Conservation (phyloP, 2,797 vertebrate species). For the Helicolenus hilgendorfi region DNA sequence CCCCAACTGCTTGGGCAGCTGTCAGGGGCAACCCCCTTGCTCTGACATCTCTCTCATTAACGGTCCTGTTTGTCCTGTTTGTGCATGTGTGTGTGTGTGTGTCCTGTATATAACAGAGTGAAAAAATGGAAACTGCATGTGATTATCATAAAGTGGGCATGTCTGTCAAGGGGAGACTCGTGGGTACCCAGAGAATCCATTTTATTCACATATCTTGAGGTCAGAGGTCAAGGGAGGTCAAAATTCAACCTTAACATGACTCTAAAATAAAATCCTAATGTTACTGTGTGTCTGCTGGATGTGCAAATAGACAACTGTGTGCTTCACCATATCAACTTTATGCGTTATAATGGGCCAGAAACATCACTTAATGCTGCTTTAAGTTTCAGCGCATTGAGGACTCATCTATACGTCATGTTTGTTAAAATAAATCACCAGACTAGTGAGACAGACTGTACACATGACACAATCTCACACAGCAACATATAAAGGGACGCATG, state of each 20-base stretch:
- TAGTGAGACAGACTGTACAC: background rate
- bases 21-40: too few species aligned
- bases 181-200: too few species aligned
- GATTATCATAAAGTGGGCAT: too few species aligned
- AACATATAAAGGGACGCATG: background rate
- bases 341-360: background rate
- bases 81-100: too few species aligned
- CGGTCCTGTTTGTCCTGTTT: too few species aligned
- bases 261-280: background rate
- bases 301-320: background rate
- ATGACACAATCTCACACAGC: background rate
- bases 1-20: too few species aligned
- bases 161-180: too few species aligned
- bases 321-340: background rate
- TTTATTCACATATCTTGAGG: too few species aligned
- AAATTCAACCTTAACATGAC: background rate
- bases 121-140: too few species aligned
- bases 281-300: background rate
- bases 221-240: background rate
- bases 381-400: background rate
- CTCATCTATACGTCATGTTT: background rate
- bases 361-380: background rate
- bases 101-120: too few species aligned
- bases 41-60: too few species aligned
- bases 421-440: background rate